Percentiles rank a stretch among this genome's conserved stretches.
These are phyloP conservation scores for Akabosia matsudoensis DNA, from an alignment of 1,140 invertebrate genomes.

Conservation along the genomic window DNA sequence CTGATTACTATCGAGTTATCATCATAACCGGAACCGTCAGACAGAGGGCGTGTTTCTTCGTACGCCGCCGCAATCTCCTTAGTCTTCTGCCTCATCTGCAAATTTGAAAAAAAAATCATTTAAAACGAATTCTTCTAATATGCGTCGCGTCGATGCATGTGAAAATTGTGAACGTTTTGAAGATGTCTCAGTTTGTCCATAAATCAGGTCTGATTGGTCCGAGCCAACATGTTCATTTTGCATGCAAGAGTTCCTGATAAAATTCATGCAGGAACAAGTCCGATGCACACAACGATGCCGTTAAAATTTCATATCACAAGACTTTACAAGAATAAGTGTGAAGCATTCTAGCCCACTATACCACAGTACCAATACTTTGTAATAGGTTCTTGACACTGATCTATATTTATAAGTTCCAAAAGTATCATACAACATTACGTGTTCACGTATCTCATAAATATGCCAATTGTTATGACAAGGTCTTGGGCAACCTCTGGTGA, in stretches of 20 bases:
- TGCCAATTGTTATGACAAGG: slow-evolving; percentile 8
- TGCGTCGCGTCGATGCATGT: too few species aligned
- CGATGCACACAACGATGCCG: too few species aligned
- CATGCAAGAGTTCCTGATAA: too few species aligned
- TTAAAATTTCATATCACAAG: too few species aligned
- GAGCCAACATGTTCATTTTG: too few species aligned
- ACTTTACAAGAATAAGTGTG: too few species aligned
- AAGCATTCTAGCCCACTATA: slow-evolving; percentile 11
- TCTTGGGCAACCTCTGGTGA: not conserved
- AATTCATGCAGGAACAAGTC: not conserved
- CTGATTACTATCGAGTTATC: slow-evolving; percentile 50
- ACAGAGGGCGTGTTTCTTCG: slow-evolving; percentile 58
- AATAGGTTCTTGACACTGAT: slow-evolving; percentile 1
- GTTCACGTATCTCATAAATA: slow-evolving; percentile 8
- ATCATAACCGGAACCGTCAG: slow-evolving; percentile 57
- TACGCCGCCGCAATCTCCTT: slow-evolving; percentile 47
- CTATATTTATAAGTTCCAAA: not conserved
- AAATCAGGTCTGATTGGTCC: too few species aligned
- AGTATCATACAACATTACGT: not conserved
- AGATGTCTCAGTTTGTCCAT: too few species aligned
- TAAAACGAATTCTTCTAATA: too few species aligned
- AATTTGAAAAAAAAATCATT: slow-evolving; percentile 14
- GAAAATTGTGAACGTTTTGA: too few species aligned
- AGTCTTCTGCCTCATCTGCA: slow-evolving; percentile 52
- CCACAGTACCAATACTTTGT: not conserved